Evolutionary conservation across 2,113 vertebrate species (phyloP), one percentile per base, ranked within the genome.

Genomic region (Toxotes chatareus): DNA sequence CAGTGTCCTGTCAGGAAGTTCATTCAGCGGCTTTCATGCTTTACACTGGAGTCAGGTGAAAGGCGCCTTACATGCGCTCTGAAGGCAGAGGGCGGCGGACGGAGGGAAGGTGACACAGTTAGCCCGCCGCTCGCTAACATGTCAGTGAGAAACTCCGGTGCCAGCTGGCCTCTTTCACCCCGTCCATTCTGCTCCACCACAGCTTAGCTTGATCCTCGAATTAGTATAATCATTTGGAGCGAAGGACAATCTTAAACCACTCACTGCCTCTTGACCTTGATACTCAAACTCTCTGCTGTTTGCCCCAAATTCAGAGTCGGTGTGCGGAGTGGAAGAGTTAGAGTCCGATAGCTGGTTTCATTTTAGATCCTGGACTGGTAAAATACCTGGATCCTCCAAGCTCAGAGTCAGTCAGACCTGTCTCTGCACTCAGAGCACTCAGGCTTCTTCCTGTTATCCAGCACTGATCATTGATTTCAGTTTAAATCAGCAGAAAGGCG

Each of bases 151-250:
- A 19, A 51, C 56, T 76, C 75, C 9, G 66, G 56, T 62, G 82
- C 83, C 80, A 89, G 82, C 79, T 88, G 87, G 84, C 62, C 73
- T 82, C 80, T 61, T 14, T 68, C 70, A 79, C 65, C 76, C 70
- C n/a, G 34, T 67, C 27, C 63, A 34, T 55, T 80, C 61, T 65
- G 65, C 53, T 63, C 27, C 82, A 51, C 73, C 67, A 40, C 62
- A 49, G 72, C 78, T 79, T 76, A 70, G 49, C 73, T 19, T 77
- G 64, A 89, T 85, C 76, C 67, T 66, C 49, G 68, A 85, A 89
- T 82, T 85, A 79, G 88, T 81, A 73, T 70, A 71, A 73, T 73
- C 70, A 80, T 86, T 71, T 53, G 13, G 49, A 69, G 84, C 64
- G 86, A 71, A 63, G 77, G 64, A 32, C 38, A 57, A 64, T 36